These are phyloP conservation scores for Limulus polyphemus DNA, from an alignment of 2,888 invertebrate genomes.

Conservation along the genomic window DNA sequence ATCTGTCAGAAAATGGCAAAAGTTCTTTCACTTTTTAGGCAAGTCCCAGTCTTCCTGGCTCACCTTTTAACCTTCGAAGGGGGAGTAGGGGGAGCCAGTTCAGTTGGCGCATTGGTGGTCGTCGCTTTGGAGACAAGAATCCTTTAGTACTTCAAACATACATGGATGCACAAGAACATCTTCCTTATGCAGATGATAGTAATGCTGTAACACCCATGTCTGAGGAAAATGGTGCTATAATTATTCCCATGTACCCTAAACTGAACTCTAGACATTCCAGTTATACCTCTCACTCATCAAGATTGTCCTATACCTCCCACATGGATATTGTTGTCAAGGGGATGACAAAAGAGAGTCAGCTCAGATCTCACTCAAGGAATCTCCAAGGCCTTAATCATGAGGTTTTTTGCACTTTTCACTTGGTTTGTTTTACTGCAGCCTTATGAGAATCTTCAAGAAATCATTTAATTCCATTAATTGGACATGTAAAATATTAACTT, in stretches of 20 bases:
- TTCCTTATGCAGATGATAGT: conserved; percentile 94
- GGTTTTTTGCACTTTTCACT: conserved; percentile 1
- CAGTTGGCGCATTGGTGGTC: conserved; percentile 52
- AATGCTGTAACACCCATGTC: conserved; percentile 96
- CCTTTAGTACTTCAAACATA: conserved; percentile 77
- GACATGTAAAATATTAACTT: no score
- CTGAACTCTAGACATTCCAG: conserved; percentile 80
- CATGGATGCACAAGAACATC: conserved; percentile 63
- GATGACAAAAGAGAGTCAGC: conserved; percentile 68
- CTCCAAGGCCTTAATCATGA: conserved; percentile 20
- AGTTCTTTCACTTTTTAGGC: conserved; percentile 48
- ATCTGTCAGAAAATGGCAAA: no score
- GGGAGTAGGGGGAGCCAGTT: conserved; percentile 74
- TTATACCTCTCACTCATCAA: conserved; percentile 18
- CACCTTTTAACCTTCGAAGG: conserved; percentile 84
- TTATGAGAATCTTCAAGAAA: no score
- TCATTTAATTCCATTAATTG: no score
- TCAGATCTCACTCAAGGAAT: conserved; percentile 43
- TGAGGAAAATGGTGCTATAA: conserved; percentile 90
- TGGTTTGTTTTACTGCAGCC: no score
- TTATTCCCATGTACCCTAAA: conserved; percentile 80
- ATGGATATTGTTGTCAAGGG: conserved; percentile 67
- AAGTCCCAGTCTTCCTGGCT: conserved; percentile 73
- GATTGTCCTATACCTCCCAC: conserved; percentile 41
- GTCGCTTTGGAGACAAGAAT: conserved; percentile 55